Conservation (phyloP, 2,888 invertebrate genomes). For the Trissoscelio sp. region DNA sequence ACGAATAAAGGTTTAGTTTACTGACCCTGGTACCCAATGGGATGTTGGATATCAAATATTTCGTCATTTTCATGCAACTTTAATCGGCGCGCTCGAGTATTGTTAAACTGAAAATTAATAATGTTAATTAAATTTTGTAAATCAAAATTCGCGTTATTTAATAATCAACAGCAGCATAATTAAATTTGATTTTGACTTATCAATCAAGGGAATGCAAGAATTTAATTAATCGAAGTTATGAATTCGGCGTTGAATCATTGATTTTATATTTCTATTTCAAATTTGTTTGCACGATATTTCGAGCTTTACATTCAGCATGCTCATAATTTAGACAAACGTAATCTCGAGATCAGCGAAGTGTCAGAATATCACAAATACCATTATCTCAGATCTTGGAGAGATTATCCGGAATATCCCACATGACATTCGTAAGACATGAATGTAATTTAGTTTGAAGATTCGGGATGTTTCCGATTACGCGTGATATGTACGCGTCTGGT, state of each 20-base stretch:
- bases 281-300: background rate
- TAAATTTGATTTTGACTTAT: background rate
- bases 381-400: conserved; percentile 48
- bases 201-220: background rate
- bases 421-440: conserved; percentile 62
- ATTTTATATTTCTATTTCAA: background rate
- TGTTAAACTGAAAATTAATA: conserved; percentile 12
- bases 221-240: no score
- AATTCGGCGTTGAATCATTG: no score
- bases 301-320: background rate
- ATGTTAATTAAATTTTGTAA: conserved; percentile 25
- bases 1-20: conserved; percentile 41
- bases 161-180: background rate
- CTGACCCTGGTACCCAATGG: conserved; percentile 15
- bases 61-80: conserved; percentile 27
- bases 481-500: conserved; percentile 1
- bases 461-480: conserved; percentile 21
- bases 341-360: conserved; percentile 40
- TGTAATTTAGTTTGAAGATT: conserved; percentile 54
- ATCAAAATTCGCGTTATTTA: background rate
- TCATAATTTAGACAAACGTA: conserved; percentile 33
- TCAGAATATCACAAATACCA: conserved; percentile 56
- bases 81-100: conserved; percentile 6
- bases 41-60: conserved; percentile 43
- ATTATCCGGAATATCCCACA: conserved; percentile 53